Evolutionary conservation across 2,113 vertebrate species (phyloP), one percentile per base, ranked within the genome.

Genomic region (Hemiprocne comata): DNA sequence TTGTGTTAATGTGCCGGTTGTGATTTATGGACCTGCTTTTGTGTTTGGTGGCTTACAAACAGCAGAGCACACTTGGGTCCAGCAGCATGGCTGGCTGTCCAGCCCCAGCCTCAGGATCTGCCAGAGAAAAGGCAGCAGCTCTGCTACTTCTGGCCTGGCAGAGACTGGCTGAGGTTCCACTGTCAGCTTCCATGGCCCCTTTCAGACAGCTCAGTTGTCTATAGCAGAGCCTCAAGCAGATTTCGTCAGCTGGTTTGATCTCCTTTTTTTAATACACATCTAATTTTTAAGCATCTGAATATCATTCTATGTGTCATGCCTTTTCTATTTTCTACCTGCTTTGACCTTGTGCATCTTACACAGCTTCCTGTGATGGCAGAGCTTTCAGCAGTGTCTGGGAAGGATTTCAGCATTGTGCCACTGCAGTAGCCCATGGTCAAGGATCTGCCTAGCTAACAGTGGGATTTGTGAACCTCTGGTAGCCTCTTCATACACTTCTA

Each of bases 111-210:
- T 67, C 5, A 3, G 40, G 61, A n/a, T n/a, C 12, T 79, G 72
- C 31, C 16, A 1, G 16, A 25, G 31, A 5, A 46, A 17, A 16
- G 51, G 28, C 40, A 38, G 25, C 2, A 28, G 10, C 28, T 14
- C 5, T 33, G 19, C 20, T 24, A 3, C 54, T 34, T 16, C 29
- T 24, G 57, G 38, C 20, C 42, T 54, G 65, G 60, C 13, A 6
- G 24, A 10, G 14, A 3, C 54, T 3, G 3, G 4, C 54, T 3
- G 1, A 1, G 36, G 21, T 20, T 28, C 60, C 15, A 1, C 28
- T 7, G 33, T 10, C 60, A 42, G n/a, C n/a, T 3, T 42, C 54
- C 40, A 5, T 46, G 70, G 29, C 21, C 74, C 29, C 44, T 33
- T 25, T 16, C 25, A 25, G 6, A 11, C 65, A 42, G 31, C 24